phyloP scores from a whole-genome alignment of 2,797 vertebrate genomes.

The Knipowitschia caucasica region DNA sequence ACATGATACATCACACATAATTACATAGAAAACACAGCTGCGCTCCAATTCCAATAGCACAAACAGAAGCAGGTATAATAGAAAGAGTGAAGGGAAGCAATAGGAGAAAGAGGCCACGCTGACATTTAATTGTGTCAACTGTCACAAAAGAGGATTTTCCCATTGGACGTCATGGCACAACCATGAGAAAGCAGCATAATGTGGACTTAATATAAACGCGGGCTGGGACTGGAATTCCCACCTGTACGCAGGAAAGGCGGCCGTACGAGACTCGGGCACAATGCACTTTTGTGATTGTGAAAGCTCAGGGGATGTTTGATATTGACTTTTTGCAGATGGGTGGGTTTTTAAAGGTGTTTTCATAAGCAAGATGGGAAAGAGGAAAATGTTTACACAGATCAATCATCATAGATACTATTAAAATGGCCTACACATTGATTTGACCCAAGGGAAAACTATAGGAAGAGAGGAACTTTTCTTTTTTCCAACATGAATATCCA shows the following conservation, averaged over 20 bases:
- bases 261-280: not conserved
- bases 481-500: no score
- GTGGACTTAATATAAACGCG: not conserved
- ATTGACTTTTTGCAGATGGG: not conserved
- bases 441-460: no score
- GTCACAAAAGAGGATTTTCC: slow-evolving; percentile 11
- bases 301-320: not conserved
- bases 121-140: slow-evolving; percentile 11
- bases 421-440: no score
- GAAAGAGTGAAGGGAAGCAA: not conserved
- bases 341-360: not conserved
- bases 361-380: not conserved
- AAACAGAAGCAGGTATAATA: no score
- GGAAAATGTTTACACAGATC: no score
- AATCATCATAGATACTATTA: no score
- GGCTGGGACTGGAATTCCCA: slow-evolving; percentile 2
- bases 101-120: slow-evolving; percentile 7
- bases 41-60: no score
- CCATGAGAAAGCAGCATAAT: not conserved
- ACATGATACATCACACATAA: no score
- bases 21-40: no score
- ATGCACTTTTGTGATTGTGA: not conserved
- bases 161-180: slow-evolving; percentile 6
- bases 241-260: not conserved
- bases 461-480: no score